Evolutionary conservation across 1,140 invertebrate genomes (phyloP).

Genomic region (Drosophila suzukii): DNA sequence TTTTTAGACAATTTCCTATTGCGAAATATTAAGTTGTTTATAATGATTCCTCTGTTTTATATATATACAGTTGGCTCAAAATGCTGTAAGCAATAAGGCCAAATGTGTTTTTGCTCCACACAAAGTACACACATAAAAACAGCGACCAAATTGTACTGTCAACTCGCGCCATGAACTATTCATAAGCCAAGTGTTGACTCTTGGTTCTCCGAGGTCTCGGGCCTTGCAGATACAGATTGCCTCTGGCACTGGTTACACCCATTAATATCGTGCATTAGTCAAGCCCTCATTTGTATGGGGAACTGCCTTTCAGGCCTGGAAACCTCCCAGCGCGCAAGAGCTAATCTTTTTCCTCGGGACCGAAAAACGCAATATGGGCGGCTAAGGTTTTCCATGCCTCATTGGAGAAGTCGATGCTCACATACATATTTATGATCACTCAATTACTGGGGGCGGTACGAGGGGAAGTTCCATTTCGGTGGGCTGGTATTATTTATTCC

Average conservation of each 20-base stretch:
- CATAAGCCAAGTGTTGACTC: constrained; percentile 25
- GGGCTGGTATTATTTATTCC: constrained; percentile 63
- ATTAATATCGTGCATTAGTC: constrained; percentile 31
- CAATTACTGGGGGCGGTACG: constrained; percentile 42
- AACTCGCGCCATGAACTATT: constrained; percentile 5
- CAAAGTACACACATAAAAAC: constrained; percentile 10
- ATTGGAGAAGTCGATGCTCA: constrained; percentile 35
- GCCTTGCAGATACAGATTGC: constrained; percentile 8
- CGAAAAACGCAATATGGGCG: constrained; percentile 11
- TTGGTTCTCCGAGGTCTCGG: constrained; percentile 14
- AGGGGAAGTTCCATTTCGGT: constrained; percentile 48
- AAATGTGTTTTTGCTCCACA: not conserved
- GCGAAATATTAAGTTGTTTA: too few relatives aligned
- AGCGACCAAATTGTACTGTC: constrained; percentile 1
- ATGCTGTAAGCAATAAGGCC: not conserved
- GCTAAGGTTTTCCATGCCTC: constrained; percentile 12
- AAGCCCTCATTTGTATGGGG: constrained; percentile 18
- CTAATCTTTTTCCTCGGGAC: constrained; percentile 49
- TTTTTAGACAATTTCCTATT: too few relatives aligned
- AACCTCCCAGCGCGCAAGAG: constrained; percentile 26
- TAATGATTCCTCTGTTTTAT: too few relatives aligned
- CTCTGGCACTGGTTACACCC: constrained; percentile 8
- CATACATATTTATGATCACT: constrained; percentile 80
- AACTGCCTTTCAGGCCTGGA: not conserved
- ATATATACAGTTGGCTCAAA: too few relatives aligned